These are phyloP conservation scores for Melikaiella ostensackeni DNA, from an alignment of 2,888 invertebrate genomes.

Conservation along the genomic window DNA sequence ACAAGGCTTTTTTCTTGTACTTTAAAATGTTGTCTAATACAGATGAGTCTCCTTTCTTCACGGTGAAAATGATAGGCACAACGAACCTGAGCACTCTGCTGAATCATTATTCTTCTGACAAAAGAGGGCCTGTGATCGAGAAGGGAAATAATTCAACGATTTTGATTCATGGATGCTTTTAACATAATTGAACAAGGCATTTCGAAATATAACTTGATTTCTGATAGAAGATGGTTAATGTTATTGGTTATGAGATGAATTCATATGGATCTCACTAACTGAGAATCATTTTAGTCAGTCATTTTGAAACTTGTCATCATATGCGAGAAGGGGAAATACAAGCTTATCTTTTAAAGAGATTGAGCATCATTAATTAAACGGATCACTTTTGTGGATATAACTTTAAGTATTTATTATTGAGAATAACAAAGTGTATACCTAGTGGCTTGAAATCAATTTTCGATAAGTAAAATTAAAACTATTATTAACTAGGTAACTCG, in stretches of 20 bases:
- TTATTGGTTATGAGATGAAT: not conserved
- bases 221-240: not conserved
- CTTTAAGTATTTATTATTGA: not conserved
- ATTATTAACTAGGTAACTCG: no score
- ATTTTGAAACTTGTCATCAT: not conserved
- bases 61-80: constrained; percentile 63
- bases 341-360: not conserved
- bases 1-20: not conserved
- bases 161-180: not conserved
- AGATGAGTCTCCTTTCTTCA: constrained; percentile 61
- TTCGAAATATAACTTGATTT: constrained; percentile 3
- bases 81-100: constrained; percentile 53
- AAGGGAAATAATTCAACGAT: not conserved
- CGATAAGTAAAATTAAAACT: no score
- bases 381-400: not conserved
- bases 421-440: not conserved
- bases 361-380: not conserved
- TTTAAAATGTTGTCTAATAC: constrained; percentile 40
- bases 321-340: not conserved
- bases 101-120: constrained; percentile 44
- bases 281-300: not conserved
- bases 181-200: constrained; percentile 4
- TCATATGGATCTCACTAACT: not conserved
- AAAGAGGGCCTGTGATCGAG: constrained; percentile 39
- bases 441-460: no score